Conservation (phyloP, 1,140 invertebrate genomes). For the Drosophila nannoptera region DNA sequence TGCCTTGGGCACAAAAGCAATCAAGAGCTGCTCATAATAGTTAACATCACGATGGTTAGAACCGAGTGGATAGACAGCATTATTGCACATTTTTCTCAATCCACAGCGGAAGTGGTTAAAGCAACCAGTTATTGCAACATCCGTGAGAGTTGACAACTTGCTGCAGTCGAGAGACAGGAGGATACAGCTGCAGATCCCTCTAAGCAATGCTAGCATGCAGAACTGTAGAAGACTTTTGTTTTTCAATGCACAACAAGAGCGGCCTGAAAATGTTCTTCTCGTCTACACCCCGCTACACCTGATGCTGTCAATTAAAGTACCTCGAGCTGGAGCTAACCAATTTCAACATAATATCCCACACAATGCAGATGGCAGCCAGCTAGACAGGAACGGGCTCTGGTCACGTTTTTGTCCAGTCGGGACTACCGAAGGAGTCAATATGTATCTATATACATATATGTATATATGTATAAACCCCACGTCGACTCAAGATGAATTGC, state of each 20-base stretch:
- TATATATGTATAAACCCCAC: slow-evolving; percentile 40
- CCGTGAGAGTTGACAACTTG: slow-evolving; percentile 31
- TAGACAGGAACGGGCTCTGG: slow-evolving; percentile 39
- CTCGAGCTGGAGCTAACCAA: slow-evolving; percentile 43
- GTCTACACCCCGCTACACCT: slow-evolving; percentile 18
- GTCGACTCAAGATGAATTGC: slow-evolving; percentile 72
- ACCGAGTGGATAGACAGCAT: slow-evolving; percentile 43
- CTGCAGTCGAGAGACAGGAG: neutral
- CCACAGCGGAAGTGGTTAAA: slow-evolving; percentile 65
- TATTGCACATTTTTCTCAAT: slow-evolving; percentile 16
- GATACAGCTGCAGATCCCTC: neutral
- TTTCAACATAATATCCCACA: slow-evolving; percentile 70
- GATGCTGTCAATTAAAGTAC: slow-evolving; percentile 54
- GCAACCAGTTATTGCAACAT: slow-evolving; percentile 16
- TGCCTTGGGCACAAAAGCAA: neutral
- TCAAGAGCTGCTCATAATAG: slow-evolving; percentile 4
- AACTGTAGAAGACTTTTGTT: neutral
- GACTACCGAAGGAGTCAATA: slow-evolving; percentile 3
- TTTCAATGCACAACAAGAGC: no score
- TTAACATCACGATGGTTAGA: neutral
- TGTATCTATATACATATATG: slow-evolving; percentile 15
- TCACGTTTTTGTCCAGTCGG: slow-evolving; percentile 17
- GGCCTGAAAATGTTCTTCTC: slow-evolving; percentile 14
- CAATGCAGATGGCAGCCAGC: slow-evolving; percentile 31
- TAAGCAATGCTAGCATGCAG: neutral